phyloP scores from a whole-genome alignment of 2,113 vertebrate genomes.

The Carassius gibelio region DNA sequence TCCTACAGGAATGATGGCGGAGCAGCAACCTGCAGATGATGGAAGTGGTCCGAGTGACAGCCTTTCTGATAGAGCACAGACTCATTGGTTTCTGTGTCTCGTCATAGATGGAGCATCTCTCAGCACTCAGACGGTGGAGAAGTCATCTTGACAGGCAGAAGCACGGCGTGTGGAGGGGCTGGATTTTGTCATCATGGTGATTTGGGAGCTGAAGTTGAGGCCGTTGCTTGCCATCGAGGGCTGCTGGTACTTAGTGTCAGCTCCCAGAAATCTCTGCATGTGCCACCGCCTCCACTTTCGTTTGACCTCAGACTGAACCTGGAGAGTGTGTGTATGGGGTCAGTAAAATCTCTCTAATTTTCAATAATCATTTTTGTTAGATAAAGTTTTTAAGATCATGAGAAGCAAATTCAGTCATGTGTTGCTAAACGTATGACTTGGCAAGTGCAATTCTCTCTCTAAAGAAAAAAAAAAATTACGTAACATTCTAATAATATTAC shows the following conservation, averaged over 20 bases:
- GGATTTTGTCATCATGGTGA: conserved; percentile 89
- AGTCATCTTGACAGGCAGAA: conserved; percentile 84
- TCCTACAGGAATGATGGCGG: not conserved
- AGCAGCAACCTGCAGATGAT: not conserved
- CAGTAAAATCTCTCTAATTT: not conserved
- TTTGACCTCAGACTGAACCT: conserved; percentile 95
- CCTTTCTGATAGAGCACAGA: not conserved
- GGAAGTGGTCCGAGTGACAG: not conserved
- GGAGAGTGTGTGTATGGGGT: not conserved
- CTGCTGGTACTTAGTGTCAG: conserved; percentile 86
- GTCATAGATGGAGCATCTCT: not conserved
- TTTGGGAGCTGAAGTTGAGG: conserved; percentile 94
- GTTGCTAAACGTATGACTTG: not conserved
- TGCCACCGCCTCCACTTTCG: conserved; percentile 96
- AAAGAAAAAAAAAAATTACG: not conserved
- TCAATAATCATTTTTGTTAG: too few relatives aligned
- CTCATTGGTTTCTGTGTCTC: not conserved
- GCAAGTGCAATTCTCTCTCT: not conserved
- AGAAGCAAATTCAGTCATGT: not conserved
- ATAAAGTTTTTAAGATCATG: too few relatives aligned
- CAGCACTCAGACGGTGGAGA: conserved; percentile 81
- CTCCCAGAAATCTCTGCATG: conserved; percentile 83
- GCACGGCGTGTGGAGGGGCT: conserved; percentile 83
- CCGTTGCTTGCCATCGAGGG: conserved; percentile 88
- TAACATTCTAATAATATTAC: conserved; percentile 72